Percentiles rank a stretch among this genome's conserved stretches.
phyloP scores from a whole-genome alignment of 1,140 invertebrate genomes.

The Stegodyphus mimosarum region DNA sequence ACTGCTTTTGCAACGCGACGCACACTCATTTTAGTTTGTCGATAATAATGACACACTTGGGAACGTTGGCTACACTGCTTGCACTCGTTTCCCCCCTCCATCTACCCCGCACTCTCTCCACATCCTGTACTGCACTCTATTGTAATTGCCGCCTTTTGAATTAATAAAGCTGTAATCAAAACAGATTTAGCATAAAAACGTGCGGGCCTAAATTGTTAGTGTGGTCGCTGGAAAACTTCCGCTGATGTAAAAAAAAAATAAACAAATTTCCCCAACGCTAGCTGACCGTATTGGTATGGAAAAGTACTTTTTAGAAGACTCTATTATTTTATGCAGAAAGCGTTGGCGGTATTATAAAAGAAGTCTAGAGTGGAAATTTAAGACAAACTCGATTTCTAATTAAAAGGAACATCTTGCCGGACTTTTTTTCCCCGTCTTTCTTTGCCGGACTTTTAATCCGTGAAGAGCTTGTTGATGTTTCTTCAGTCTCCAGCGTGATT shows the following conservation, averaged over 20 bases:
- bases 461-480: conserved; percentile 60
- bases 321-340: conserved; percentile 49
- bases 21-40: conserved; percentile 29
- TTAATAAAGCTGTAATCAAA: conserved; percentile 61
- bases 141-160: conserved; percentile 61
- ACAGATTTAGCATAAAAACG: conserved; percentile 61
- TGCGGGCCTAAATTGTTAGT: conserved; percentile 55
- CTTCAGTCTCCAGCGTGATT: conserved; percentile 43
- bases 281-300: conserved; percentile 42
- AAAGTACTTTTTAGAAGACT: conserved; percentile 52
- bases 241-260: conserved; percentile 9
- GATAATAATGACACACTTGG: conserved; percentile 30
- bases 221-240: conserved; percentile 6
- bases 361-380: conserved; percentile 52
- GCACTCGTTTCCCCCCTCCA: background rate
- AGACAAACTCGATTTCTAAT: conserved; percentile 61
- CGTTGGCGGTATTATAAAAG: conserved; percentile 14
- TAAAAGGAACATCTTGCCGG: conserved; percentile 58
- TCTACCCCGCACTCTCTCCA: background rate
- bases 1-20: conserved; percentile 31
- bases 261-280: conserved; percentile 12
- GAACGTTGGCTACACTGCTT: background rate
- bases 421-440: conserved; percentile 1
- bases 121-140: conserved; percentile 18
- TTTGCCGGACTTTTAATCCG: conserved; percentile 46